Conservation (phyloP, 2,888 invertebrate genomes). For the Drosophila falleni region DNA sequence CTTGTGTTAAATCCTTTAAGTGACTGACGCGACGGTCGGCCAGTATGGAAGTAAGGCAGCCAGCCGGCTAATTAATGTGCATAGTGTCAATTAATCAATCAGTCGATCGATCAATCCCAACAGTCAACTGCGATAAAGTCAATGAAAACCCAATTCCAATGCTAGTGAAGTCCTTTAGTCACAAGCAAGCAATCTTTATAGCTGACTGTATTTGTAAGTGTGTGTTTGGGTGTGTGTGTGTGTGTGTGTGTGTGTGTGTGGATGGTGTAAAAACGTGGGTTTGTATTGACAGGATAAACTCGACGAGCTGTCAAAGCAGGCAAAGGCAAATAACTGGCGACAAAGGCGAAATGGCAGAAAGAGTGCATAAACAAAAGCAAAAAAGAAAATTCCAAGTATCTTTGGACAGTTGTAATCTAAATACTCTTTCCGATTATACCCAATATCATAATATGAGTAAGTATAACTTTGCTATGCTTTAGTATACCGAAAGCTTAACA, state of each 20-base stretch:
- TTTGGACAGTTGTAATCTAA: neutral
- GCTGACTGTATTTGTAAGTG: slow-evolving; percentile 12
- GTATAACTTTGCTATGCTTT: no score
- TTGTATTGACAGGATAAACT: slow-evolving; percentile 78
- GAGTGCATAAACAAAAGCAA: slow-evolving; percentile 50
- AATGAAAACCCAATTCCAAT: slow-evolving; percentile 54
- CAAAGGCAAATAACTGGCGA: slow-evolving; percentile 71
- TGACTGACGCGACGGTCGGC: slow-evolving; percentile 18
- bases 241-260: slow-evolving; percentile 15
- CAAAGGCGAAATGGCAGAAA: slow-evolving; percentile 57
- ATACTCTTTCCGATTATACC: neutral
- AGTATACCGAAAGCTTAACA: no score
- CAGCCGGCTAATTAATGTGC: slow-evolving; percentile 78
- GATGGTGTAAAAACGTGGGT: slow-evolving; percentile 30
- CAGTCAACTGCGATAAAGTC: slow-evolving; percentile 44
- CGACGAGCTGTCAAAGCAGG: slow-evolving; percentile 76
- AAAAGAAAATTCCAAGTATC: neutral
- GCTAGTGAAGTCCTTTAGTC: slow-evolving; percentile 46
- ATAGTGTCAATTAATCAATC: slow-evolving; percentile 84
- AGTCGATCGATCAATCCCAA: slow-evolving; percentile 80
- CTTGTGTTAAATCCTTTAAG: slow-evolving; percentile 39
- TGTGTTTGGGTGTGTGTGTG: slow-evolving; percentile 16
- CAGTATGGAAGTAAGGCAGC: slow-evolving; percentile 21
- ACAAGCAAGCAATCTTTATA: slow-evolving; percentile 29
- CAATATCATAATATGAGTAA: neutral